Evolutionary conservation across 2,888 invertebrate genomes (phyloP), one percentile per base, ranked within the genome.

Genomic region (Aporophyla nigra): DNA sequence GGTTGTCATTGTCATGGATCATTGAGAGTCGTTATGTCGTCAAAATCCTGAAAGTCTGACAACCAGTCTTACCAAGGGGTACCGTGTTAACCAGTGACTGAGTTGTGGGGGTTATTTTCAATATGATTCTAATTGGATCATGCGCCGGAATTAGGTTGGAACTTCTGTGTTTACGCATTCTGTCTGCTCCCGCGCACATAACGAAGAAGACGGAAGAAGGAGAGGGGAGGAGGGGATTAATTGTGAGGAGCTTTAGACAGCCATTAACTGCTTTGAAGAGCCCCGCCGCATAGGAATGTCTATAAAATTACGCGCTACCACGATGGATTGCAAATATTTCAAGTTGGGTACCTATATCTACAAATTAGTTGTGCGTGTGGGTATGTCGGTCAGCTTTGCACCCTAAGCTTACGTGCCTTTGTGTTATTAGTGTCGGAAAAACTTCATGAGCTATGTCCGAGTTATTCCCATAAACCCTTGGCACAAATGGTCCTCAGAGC

Each of bases 201-300:
- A 86, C 78, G 87, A 78, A 70, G 69, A 63, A 43, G 71, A 40
- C 65, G 66, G 56, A 53, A 40, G 76, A 49, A 40, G 27, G 33
- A 66, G 67, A 27, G 33, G 51, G n/a, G n/a, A 33, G 33, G 33
- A 78, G 76, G 74, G 81, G 68, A 73, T 85, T 90, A 91, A 91
- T 90, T 91, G 89, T 91, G 85, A 86, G 78, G 76, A 85, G 86
- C 83, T 86, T 83, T 83, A 83, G 80, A 81, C 75, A 83, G 80
- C 73, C 71, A 88, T 87, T 88, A 87, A 88, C 75, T 71, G 70
- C 88, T 89, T 89, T 91, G 87, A 87, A 78, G 71, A 78, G 80
- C 88, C 89, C 86, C 80, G 53, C 53, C 71, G 74, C 76, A 71
- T 59, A 73, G 84, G 77, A 82, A 81, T 85, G 62, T 24, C 71